Base-by-base conservation (phyloP, 2,113 vertebrate genomes). In the Nematolebias whitei region DNA sequence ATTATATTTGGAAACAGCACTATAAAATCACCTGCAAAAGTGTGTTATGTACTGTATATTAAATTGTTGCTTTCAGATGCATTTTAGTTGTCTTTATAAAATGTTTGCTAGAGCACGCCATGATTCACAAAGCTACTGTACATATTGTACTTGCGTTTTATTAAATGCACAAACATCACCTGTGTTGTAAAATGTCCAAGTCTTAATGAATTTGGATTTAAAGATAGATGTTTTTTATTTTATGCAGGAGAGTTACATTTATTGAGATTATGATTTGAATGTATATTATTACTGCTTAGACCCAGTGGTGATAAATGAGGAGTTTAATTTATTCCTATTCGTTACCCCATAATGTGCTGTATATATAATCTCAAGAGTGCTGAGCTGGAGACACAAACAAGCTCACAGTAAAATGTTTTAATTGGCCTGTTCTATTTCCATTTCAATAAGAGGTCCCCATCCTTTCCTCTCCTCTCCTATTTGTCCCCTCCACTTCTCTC, bases 341-440 rank as follows among this genome's bases (percentile, higher is more conserved):
- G 87, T 89, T 85, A 85, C 73, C 77, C 78, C 69, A 82, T 89
- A 87, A 91, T 90, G 85, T 89, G 84, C 83, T 89, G 86, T 79
- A 89, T 89, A 85, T 86, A 90, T 89, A 89, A 91, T 86, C 77
- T 84, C 55, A 73, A n/a, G 75, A 69, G 77, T 83, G 81, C 82
- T 49, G 75, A 84, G 82, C 77, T 72, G 41, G 76, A 82, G 79
- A 90, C 86, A 79, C 87, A 88, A 91, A 90, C 87, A 86, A 87
- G 82, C 87, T 88, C 84, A 84, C 79, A 80, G 80, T 88, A 86
- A 87, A 89, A 87, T 82, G 78, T 86, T 89, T 90, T 91, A 91
- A 89, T 91, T 91, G 88, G 86, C 82, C 79, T 77, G 83, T 82
- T 80, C 82, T 68, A 91, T 90, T 91, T 91, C 88, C 90, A 91